Base-by-base conservation (phyloP, 2,888 invertebrate species). In the Uropetala carovei region DNA sequence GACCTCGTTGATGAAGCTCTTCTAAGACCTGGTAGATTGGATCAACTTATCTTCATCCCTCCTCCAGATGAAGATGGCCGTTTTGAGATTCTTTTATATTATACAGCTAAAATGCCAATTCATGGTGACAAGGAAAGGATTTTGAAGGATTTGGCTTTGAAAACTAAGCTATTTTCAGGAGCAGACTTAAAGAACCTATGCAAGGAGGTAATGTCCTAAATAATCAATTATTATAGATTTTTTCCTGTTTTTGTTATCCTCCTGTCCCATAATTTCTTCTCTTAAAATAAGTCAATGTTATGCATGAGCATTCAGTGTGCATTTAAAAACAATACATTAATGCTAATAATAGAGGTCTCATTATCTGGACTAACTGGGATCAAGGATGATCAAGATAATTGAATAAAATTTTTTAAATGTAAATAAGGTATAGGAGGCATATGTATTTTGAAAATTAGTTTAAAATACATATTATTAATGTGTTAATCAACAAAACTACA, bases 1-100 rank as follows among this genome's bases (percentile, higher is more conserved):
- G 96, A 97, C 93, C 95, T 96, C 94, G 94, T 97, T 68, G 97
- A 97, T 93, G 95, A 96, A 91, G 97, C 97, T 0, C 94, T 97
- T 13, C 94, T 97, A 91, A 95, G 97, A 92, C 97, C 97, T 0
- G 97, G 97, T 0, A 95, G 97, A 92, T 96, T 97, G 94, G 97
- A 97, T 94, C 95, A 95, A 93, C 94, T 96, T 18, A 95, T 97
- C 84, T 96, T 96, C 94, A 96, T 97, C 0, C 96, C 96, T 14
- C 96, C 96, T 0, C 97, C 97, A 0, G 96, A 96, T 94, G 91
- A 93, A 64, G 92, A 94, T 84, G 96, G 96, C n/a, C 95, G 96
- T 68, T 93, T 95, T 7, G 95, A 95, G 0, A 95, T 97, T 92
- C 94, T 97, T 0, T 93, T 94, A 30, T 94, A 96, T 3, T 94